These are phyloP conservation scores for Pristionchus arcanus DNA, from an alignment of 2,888 invertebrate genomes.

Conservation along the genomic window DNA sequence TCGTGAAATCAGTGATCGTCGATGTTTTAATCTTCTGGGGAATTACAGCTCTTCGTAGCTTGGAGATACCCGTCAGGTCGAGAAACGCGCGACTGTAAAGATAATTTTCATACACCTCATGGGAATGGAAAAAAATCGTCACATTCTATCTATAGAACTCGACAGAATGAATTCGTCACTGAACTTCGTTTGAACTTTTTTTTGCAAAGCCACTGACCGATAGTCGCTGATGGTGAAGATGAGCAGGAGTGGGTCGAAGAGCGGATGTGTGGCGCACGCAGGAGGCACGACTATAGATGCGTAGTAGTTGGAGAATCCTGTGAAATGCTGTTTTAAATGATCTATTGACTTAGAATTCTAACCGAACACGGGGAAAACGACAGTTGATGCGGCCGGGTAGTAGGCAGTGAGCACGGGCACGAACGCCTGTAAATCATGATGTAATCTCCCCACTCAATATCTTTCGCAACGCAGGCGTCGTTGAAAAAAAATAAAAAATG, in stretches of 20 bases:
- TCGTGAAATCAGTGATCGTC: background rate
- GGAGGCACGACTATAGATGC: background rate
- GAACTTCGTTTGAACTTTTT: no score
- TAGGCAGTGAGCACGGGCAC: constrained; percentile 3
- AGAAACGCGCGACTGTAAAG: background rate
- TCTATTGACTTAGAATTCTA: background rate
- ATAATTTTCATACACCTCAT: background rate
- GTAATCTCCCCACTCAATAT: no score
- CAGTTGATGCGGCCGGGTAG: background rate
- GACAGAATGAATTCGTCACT: no score
- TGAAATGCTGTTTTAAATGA: no score
- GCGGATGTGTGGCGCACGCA: background rate
- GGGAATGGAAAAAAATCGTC: background rate
- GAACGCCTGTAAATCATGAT: background rate
- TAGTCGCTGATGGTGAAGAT: background rate
- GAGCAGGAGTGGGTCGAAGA: background rate
- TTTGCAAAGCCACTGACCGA: background rate
- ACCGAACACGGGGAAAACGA: background rate
- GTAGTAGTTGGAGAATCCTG: background rate
- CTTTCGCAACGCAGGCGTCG: no score
- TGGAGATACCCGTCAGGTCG: background rate
- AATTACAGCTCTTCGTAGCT: background rate
- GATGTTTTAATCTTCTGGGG: background rate
- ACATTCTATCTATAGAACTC: background rate
- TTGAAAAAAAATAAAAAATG: no score